Evolutionary conservation across 2,888 invertebrate species (phyloP).

Genomic region (Epinotia nisella): DNA sequence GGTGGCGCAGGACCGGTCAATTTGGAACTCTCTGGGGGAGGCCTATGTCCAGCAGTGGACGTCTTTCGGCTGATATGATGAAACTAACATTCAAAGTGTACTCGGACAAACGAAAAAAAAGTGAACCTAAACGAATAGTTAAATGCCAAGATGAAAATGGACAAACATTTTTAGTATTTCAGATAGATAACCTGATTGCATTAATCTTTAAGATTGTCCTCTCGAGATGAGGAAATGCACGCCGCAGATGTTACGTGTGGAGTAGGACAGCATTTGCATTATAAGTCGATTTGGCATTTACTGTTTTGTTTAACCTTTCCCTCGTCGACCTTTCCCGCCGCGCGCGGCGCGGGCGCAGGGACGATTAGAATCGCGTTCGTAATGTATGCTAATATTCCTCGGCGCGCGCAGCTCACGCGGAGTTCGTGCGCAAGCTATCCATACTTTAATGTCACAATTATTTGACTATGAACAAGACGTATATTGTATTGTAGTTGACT

Average conservation of each 20-base stretch:
- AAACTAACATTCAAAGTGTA: no score
- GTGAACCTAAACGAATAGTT: no score
- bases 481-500: no score
- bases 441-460: not conserved
- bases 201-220: no score
- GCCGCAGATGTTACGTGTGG: conserved; percentile 4
- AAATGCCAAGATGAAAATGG: no score
- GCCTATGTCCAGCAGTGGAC: no score
- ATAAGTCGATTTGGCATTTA: conserved; percentile 23
- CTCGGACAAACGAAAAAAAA: no score
- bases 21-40: no score
- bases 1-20: no score
- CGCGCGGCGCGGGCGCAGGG: conserved; percentile 8
- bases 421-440: conserved; percentile 5
- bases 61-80: no score
- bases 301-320: conserved; percentile 18
- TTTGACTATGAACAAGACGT: not conserved
- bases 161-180: no score
- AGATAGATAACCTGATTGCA: no score
- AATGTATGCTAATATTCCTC: conserved; percentile 15
- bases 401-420: not conserved
- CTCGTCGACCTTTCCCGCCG: conserved; percentile 24
- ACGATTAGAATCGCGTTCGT: conserved; percentile 7
- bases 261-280: conserved; percentile 1
- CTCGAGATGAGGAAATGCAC: not conserved